Base-by-base conservation (phyloP, 2,113 vertebrate genomes). In the Eurystomus gularis region DNA sequence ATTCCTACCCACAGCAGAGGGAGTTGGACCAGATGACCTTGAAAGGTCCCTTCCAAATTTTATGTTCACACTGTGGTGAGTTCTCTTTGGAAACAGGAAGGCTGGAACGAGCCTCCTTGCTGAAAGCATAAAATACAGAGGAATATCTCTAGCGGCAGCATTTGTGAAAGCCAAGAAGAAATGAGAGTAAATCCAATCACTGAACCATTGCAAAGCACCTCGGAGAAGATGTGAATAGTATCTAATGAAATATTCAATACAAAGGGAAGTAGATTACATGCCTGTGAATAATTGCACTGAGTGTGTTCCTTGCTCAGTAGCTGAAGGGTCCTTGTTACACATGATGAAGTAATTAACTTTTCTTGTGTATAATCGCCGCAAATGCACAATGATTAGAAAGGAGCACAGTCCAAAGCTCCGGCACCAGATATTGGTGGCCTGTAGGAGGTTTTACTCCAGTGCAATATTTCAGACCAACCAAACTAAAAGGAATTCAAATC, bases 211-310 rank as follows among this genome's bases (percentile, higher is more conserved):
- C 93, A 95, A 94, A 92, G 58, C 54, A 94, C 69, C 65, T 89
- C 89, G 2, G 3, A 94, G 42, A 84, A 79, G 89, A 88, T 61
- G 60, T 57, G 85, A 82, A 72, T 24, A 71, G 70, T 28, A 82
- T 62, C 52, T 93, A 86, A 96, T 86, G 54, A 91, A 91, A 88
- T 71, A 81, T 84, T 94, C 79, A 65, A 5, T 31, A 69, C 65
- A 79, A 89, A 89, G 29, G 19, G 69, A 66, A 88, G 69, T 20
- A 90, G 92, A 96, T 96, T 73, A 88, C 62, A 95, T 46, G 78
- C 18, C 84, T 73, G 10, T 33, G 78, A 91, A 89, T 80, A 94
- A 94, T 72, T 76, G 69, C 2, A 2, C 24, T 0, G 0, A 73
- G 37, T 2, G 0, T 51, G 9, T 61, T 75, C 65, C 42, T 91